Base-by-base conservation (phyloP, 2,113 vertebrate species). In the Coracopsis vasa region DNA sequence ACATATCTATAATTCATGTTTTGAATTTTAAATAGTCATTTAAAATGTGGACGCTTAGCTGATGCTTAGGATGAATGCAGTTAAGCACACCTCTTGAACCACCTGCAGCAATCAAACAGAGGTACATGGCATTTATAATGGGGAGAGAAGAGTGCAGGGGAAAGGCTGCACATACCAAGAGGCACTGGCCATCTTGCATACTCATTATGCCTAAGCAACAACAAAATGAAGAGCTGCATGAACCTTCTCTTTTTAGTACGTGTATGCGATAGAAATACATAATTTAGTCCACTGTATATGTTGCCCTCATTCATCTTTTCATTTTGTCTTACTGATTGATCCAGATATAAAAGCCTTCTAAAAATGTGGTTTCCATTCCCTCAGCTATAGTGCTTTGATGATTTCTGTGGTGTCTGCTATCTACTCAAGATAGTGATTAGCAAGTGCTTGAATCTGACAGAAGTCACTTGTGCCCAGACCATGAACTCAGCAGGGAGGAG, bases 381-480 rank as follows among this genome's bases (percentile, higher is more conserved):
- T 79, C 54, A 91, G 92, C 91, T 85, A 58, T 17, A 78, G 35
- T 1, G 15, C 94, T 97, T 96, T 97, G 96, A 97, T 96, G 96
- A 92, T 96, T 94, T 92, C 85, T 85, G 80, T 51, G 51, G 84
- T 96, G 92, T 94, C 95, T 97, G 86, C 94, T 86, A 95, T 94
- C 86, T 95, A 86, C 88, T 95, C 71, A 53, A 95, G 96, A 93
- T 94, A 95, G 84, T 93, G 95, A 96, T 96, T 95, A 97, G 93
- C 77, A 96, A 95, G 94, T 96, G 88, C 90, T 93, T 88, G 35
- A 92, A 95, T 96, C 92, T 97, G 92, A 97, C 86, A 97, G 89
- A 96, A 97, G 94, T 96, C 87, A 96, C 95, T 96, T 91, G 91
- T 94, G 95, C 95, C 95, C 96, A 97, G 95, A 91, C 73, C 93